Base-by-base conservation (phyloP, 2,113 vertebrate genomes). In the Marmota monax region DNA sequence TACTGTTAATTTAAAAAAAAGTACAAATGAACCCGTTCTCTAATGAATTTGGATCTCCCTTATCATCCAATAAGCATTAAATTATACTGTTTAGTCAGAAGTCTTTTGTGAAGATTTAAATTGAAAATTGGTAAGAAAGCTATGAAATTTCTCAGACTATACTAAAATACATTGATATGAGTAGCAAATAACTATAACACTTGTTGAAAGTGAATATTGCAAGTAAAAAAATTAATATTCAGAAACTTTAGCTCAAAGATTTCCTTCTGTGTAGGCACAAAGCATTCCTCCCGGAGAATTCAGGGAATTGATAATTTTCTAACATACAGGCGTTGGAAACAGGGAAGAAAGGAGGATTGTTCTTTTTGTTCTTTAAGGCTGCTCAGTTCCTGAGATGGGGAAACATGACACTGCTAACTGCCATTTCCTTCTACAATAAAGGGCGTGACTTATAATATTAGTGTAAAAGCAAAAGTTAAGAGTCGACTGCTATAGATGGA, bases 401-500 rank as follows among this genome's bases (percentile, higher is more conserved):
- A 56, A 73, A 69, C 29, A 69, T 16, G 11, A 56, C 37, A 80
- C 20, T 53, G 17, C 51, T 51, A 58, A 61, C 45, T 58, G 32
- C 69, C 29, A 29, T 74, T 73, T 95, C 88, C 61, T 86, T 80
- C 85, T 63, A 82, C 4, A 74, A 42, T 25, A 65, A 85, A 53
- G 34, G 45, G 61, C 22, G 23, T 27, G 77, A 72, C 12, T 34
- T 67, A 83, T 8, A 91, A 25, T 58, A 80, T 73, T 84, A 92
- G 86, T 86, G 37, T 61, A 84, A 70, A 1, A 79, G 22, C 74
- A 95, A 94, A 96, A 76, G 77, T 84, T 34, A 95, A 51, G 23
- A 89, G 42, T 48, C 69, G 97, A 73, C 93, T 51, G 94, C 65
- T 83, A 97, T 85, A 94, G 92, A n/a, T 83, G 8, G 13, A 93